Base-by-base conservation (phyloP, 2,113 vertebrate species). In the Atrichornis clamosus region DNA sequence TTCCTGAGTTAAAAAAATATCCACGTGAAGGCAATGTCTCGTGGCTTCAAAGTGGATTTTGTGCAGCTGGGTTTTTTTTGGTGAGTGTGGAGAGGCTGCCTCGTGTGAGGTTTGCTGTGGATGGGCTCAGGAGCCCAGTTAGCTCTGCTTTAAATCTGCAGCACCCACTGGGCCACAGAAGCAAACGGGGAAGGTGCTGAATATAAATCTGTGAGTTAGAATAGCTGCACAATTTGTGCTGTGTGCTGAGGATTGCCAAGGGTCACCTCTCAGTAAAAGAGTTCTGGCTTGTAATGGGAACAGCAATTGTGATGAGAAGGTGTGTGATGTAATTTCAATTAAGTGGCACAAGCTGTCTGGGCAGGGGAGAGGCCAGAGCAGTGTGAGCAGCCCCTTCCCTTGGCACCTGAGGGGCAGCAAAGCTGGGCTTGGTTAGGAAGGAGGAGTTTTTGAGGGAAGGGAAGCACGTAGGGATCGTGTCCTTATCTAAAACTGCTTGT, bases 401-500 rank as follows among this genome's bases (percentile, higher is more conserved):
- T 28, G 50, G 76, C 50, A 13, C 0, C 0, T 19, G 10, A 19
- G 52, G 27, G 78, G 32, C 60, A 82, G 56, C 44, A 33, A 1
- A 50, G 30, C 23, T 32, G 33, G 19, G n/a, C n/a, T 90, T n/a
- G 60, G 16, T 69, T 74, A 37, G 20, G 16, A 37, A 52, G 16
- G 15, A 7, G 67, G 24, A 11, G 7, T 27, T 87, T 70, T 37
- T 56, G 82, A 86, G 23, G 50, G 41, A 47, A 28, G 28, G 13
- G 32, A 30, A 59, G 8, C 30, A 15, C 0, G 0, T 2, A 39
- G 22, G 14, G 21, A 2, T 52, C 4, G 0, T 27, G 9, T 27
- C 82, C n/a, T 73, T 33, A 22, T 22, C 20, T 79, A 58, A 73
- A 87, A 24, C 37, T 35, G 3, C 23, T 8, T 27, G 41, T 32